Conservation (phyloP, 2,888 invertebrate genomes). For the Ornithoptera alexandrae region DNA sequence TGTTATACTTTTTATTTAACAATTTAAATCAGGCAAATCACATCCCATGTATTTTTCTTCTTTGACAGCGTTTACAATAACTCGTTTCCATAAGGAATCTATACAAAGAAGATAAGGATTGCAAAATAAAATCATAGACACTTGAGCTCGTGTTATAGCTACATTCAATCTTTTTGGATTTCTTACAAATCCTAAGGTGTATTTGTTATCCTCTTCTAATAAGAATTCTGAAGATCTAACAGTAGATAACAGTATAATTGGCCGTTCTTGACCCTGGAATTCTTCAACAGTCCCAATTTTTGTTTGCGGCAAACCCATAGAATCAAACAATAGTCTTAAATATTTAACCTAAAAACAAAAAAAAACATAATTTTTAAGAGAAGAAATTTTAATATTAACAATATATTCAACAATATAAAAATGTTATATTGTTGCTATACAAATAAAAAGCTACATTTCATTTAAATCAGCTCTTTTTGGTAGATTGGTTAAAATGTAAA, state of each 20-base stretch:
- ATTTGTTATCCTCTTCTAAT: conserved; percentile 73
- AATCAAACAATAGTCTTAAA: conserved; percentile 65
- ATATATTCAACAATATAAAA: too few species aligned
- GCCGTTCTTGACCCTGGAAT: conserved; percentile 93
- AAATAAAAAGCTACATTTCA: too few species aligned
- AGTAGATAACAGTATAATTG: conserved; percentile 89
- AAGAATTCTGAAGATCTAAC: conserved; percentile 83
- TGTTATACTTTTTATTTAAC: conserved; percentile 6
- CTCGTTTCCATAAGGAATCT: conserved; percentile 84
- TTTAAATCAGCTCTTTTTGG: too few species aligned
- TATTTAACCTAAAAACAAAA: conserved; percentile 83
- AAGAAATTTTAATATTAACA: too few species aligned
- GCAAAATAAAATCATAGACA: conserved; percentile 89
- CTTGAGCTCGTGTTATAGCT: conserved; percentile 90
- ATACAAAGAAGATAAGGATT: conserved; percentile 85
- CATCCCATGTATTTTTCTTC: conserved; percentile 86
- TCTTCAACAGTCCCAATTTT: conserved; percentile 91
- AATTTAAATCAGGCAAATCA: conserved; percentile 69
- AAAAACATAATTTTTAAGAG: too few species aligned
- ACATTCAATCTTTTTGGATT: conserved; percentile 91
- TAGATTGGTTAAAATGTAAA: too few species aligned
- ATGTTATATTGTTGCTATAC: too few species aligned
- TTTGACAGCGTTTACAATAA: conserved; percentile 82
- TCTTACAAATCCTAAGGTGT: conserved; percentile 77
- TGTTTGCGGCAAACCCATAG: conserved; percentile 64